Conservation (phyloP, 1,140 invertebrate genomes). For the Bemisia tabaci region DNA sequence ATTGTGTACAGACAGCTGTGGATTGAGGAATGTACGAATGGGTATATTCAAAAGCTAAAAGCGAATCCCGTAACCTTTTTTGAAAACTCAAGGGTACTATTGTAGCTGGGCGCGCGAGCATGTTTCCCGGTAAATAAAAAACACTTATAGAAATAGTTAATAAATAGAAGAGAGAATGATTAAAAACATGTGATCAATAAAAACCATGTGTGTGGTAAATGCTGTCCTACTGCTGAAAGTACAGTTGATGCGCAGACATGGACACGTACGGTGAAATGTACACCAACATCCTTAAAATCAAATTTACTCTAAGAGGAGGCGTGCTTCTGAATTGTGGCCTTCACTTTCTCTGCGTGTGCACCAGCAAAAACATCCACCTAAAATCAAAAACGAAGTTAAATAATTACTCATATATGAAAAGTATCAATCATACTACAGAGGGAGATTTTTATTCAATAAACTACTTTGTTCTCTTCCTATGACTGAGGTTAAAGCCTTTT, state of each 20-base stretch:
- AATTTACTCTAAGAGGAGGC: background rate
- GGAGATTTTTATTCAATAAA: no score
- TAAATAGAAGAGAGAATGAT: background rate
- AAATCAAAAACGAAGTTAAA: no score
- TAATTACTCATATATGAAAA: no score
- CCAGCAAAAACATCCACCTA: background rate
- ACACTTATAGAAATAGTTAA: background rate
- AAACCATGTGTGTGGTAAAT: background rate
- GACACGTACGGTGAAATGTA: background rate
- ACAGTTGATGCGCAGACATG: background rate
- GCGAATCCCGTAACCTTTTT: background rate
- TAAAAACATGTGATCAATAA: background rate
- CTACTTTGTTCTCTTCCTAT: no score
- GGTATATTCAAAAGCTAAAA: background rate
- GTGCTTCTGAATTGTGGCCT: background rate
- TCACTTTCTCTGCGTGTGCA: background rate
- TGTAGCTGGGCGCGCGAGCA: no score
- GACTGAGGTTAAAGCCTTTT: no score
- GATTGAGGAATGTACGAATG: background rate
- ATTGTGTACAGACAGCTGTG: no score
- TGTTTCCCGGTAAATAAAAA: background rate
- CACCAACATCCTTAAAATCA: background rate
- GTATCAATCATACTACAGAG: no score
- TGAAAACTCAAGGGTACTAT: no score
- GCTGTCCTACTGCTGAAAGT: background rate